phyloP scores from a whole-genome alignment of 2,113 vertebrate genomes.

The Arizona elegans region DNA sequence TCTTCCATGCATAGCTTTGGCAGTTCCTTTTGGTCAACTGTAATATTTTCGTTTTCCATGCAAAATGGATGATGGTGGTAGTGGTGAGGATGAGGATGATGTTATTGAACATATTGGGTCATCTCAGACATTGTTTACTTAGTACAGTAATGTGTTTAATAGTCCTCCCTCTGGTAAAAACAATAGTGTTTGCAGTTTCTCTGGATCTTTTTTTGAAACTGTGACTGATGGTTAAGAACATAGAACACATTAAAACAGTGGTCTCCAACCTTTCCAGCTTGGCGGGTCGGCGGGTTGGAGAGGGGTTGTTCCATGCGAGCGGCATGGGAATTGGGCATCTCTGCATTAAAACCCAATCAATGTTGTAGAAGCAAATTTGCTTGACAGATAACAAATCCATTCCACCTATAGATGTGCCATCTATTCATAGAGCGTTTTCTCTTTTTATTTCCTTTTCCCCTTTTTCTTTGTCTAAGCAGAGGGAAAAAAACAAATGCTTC shows the following conservation, averaged over 20 bases:
- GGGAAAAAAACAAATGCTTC: background rate
- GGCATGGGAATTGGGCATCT: too few species aligned
- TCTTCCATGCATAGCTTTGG: background rate
- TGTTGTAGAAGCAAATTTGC: background rate
- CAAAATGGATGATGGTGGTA: background rate
- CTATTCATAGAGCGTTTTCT: background rate
- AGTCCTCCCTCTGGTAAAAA: background rate
- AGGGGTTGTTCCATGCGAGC: too few species aligned
- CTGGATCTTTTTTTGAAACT: background rate
- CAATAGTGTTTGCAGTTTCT: background rate
- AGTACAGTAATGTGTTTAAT: background rate
- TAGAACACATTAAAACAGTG: background rate
- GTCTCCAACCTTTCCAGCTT: too few species aligned
- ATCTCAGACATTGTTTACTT: background rate
- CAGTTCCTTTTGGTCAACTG: background rate
- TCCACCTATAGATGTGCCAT: too few species aligned
- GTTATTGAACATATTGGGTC: background rate
- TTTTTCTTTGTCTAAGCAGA: background rate
- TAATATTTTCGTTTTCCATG: background rate
- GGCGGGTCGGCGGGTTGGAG: too few species aligned
- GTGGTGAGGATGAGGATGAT: background rate
- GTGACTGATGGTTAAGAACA: background rate
- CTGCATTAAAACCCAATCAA: background rate
- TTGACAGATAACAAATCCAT: background rate
- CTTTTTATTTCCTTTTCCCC: background rate